A percentile compares a stretch with the other conserved stretches of the same genome.
phyloP scores from a whole-genome alignment of 1,140 invertebrate species.

The Chironomus tepperi region DNA sequence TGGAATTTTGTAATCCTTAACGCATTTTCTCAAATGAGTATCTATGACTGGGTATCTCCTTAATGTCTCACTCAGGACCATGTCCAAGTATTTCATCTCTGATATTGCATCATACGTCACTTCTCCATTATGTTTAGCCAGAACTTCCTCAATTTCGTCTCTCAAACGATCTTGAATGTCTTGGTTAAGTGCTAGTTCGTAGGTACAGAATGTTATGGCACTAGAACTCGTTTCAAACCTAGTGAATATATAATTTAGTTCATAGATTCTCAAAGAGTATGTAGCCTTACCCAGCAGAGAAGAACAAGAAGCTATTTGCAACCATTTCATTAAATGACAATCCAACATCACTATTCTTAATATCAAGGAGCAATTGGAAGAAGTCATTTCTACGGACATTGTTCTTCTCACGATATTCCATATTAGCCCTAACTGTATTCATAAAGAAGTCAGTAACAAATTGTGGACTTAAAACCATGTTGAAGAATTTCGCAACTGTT shows the following conservation, averaged over 20 bases:
- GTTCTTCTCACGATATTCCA: conserved; percentile 43
- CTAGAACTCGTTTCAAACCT: conserved; percentile 60
- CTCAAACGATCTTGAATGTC: conserved; percentile 49
- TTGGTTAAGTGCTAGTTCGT: conserved; percentile 49
- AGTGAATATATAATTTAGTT: not conserved
- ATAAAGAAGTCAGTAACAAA: conserved; percentile 44
- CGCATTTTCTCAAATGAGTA: conserved; percentile 37
- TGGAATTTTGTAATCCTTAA: conserved; percentile 44
- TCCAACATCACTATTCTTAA: conserved; percentile 35
- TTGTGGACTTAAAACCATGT: conserved; percentile 36
- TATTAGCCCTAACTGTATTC: conserved; percentile 45
- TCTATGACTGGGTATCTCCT: conserved; percentile 41
- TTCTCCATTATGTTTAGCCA: conserved; percentile 35
- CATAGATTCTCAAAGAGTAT: not conserved
- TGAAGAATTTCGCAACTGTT: conserved; percentile 9
- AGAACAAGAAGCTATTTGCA: conserved; percentile 49
- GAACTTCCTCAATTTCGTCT: conserved; percentile 43
- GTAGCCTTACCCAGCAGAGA: conserved; percentile 41
- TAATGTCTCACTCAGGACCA: conserved; percentile 39
- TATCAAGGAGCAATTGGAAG: conserved; percentile 50
- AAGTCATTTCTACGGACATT: conserved; percentile 48
- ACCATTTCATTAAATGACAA: conserved; percentile 42
- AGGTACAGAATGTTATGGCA: conserved; percentile 48
- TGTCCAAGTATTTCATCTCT: conserved; percentile 36
- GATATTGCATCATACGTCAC: conserved; percentile 38